A percentile compares a stretch with the other conserved stretches of the same genome.
phyloP scores from a whole-genome alignment of 2,888 invertebrate species.

The Bedellia somnulentella region DNA sequence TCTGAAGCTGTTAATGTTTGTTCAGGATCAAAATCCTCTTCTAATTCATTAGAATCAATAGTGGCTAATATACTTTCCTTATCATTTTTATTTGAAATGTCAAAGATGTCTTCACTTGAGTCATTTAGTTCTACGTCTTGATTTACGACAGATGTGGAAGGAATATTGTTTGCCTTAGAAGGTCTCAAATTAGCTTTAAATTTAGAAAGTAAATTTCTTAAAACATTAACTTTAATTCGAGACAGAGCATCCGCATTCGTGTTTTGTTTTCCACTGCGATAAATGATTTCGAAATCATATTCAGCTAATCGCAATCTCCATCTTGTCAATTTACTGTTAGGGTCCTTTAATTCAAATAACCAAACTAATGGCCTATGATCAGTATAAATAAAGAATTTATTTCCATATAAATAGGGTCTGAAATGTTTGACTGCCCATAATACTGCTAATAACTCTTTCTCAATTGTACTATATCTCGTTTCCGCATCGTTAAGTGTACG shows the following conservation, averaged over 20 bases:
- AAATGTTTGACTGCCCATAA: slow-evolving; percentile 17
- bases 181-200: slow-evolving; percentile 15
- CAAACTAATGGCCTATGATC: slow-evolving; percentile 23
- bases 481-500: slow-evolving; percentile 17
- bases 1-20: too few relatives aligned
- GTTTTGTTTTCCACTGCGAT: slow-evolving; percentile 9
- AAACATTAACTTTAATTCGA: slow-evolving; percentile 14
- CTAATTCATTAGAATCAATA: slow-evolving; percentile 2
- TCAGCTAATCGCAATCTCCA: slow-evolving; percentile 17
- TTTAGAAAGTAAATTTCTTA: slow-evolving; percentile 19
- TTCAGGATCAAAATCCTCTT: too few relatives aligned
- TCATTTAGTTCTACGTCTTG: slow-evolving; percentile 5
- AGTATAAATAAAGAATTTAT: slow-evolving; percentile 20
- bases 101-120: background rate
- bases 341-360: slow-evolving; percentile 18
- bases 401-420: slow-evolving; percentile 18
- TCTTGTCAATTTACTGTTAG: slow-evolving; percentile 15
- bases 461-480: slow-evolving; percentile 13
- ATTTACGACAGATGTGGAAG: slow-evolving; percentile 15
- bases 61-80: background rate
- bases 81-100: background rate
- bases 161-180: slow-evolving; percentile 15
- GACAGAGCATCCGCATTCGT: slow-evolving; percentile 12
- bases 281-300: slow-evolving; percentile 10
- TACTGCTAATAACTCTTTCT: slow-evolving; percentile 20